Evolutionary conservation across 2,888 invertebrate species (phyloP), one percentile per base, ranked within the genome.

Genomic region (Iselma pallidipennis): DNA sequence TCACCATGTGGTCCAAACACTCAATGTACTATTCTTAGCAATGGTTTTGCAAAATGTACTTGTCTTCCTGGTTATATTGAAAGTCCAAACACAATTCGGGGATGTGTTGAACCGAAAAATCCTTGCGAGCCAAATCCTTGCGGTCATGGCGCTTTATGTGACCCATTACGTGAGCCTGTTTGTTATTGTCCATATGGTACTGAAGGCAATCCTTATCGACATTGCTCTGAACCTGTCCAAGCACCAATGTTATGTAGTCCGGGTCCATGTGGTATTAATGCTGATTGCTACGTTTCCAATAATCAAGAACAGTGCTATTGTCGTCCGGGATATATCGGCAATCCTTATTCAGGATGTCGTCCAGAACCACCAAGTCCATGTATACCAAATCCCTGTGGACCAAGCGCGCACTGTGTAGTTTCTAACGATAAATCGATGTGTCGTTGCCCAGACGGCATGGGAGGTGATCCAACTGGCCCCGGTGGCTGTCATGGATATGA

Each of bases 1-100:
- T 92, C 93, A 12, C 92, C 93, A 0, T 95, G 95, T 77, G 95
- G 95, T 12, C 92, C 92, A 7, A 95, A 94, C 74, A 94, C 94
- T 1, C 92, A 92, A 79, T 95, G 95, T 74, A 85, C 90, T 1
- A 84, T 91, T 53, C 82, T 93, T 55, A 83, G 85, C 55, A 93
- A 92, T 70, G 94, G 93, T 55, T 91, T 92, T 77, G 89, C 94
- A 0, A 93, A 94, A 82, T 96, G 96, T 75, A 94, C 93, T 21
- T 96, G 95, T 76, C 81, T 92, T 60, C 86, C 89, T 49, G 94
- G 93, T 16, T 94, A 88, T 78, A 86, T 93, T 33, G 95, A 94
- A 82, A 93, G 91, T 79, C 93, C 93, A 0, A 94, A 95, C 74
- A 95, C 95, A 0, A 89, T 95, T 45, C 85, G 94, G 76, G 95